Base-by-base conservation (phyloP, 2,113 vertebrate species). In the Myrmecobius fasciatus region DNA sequence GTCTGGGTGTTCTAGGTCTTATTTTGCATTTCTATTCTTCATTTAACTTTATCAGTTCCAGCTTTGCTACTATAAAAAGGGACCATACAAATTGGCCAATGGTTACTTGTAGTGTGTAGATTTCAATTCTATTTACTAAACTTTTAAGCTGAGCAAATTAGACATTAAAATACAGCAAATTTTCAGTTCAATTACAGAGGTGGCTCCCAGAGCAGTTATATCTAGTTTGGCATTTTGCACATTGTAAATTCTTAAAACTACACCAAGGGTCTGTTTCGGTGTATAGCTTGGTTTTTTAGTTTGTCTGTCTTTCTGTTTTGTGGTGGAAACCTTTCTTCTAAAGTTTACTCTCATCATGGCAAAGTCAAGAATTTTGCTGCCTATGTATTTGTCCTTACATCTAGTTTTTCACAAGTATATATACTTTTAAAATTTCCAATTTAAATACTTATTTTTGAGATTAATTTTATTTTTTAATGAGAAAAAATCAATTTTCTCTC, bases 11-110 rank as follows among this genome's bases (percentile, higher is more conserved):
- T 96, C 51, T 92, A 91, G 89, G 53, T 31, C 10, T 67, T 96
- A 3, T 51, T 94, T 90, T 54, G 7, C 88, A 56, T 28, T 93
- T 93, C 94, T n/a, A n/a, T 46, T 36, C 7, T 51, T 95, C 9
- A 53, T 94, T 95, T 95, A 90, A 91, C 48, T 92, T 97, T 94
- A 89, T 60, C 2, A 4, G 60, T 95, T 96, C 24, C 31, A 91
- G 47, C 46, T 94, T 92, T 48, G 9, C 7, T 67, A 94, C 36
- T 94, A 95, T 92, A 83, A 92, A 92, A 93, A 88, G 36, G 91
- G 83, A 25, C 53, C 91, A 95, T 52, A 90, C 3, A 60, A 60
- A 31, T 36, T 90, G 91, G 92, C 36, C 47, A 91, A 83, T 89
- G 53, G 91, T 95, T 91, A 54, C 2, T 8, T 83, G 25, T 28